phyloP scores from a whole-genome alignment of 1,140 invertebrate genomes.

The Drosophila nikananu region DNA sequence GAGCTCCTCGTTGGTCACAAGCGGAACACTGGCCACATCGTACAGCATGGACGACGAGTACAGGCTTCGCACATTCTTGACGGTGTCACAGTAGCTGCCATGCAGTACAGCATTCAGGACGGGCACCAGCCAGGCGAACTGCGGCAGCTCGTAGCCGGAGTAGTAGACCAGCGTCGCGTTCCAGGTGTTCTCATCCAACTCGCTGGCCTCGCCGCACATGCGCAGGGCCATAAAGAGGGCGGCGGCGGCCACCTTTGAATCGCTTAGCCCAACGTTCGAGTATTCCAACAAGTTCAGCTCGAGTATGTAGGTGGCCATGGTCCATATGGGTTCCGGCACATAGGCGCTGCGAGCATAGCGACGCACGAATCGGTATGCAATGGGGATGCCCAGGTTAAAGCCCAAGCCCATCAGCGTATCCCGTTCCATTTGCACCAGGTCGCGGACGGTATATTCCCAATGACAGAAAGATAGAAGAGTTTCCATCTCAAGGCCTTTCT shows the following conservation, averaged over 20 bases:
- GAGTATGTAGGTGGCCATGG: conserved; percentile 96
- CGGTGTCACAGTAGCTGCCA: conserved; percentile 89
- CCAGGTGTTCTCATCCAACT: conserved; percentile 87
- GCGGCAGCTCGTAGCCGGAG: conserved; percentile 91
- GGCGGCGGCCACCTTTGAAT: conserved; percentile 95
- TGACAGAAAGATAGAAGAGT: conserved; percentile 87
- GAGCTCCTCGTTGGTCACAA: conserved; percentile 86
- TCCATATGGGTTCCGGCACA: conserved; percentile 95
- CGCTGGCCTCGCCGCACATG: conserved; percentile 90
- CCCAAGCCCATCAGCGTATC: conserved; percentile 92
- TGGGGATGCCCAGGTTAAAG: conserved; percentile 96
- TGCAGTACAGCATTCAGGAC: conserved; percentile 92
- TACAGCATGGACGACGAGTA: conserved; percentile 97
- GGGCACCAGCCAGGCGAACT: conserved; percentile 90
- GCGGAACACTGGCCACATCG: conserved; percentile 90
- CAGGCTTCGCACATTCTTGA: conserved; percentile 95
- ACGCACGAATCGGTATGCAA: conserved; percentile 97
- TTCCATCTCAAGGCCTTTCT: conserved; percentile 87
- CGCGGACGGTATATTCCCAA: conserved; percentile 89
- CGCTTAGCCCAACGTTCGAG: conserved; percentile 90
- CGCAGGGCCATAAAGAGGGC: conserved; percentile 93
- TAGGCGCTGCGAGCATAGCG: conserved; percentile 96
- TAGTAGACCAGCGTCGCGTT: conserved; percentile 93
- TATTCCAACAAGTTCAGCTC: conserved; percentile 98
- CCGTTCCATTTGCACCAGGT: conserved; percentile 96